Conservation (phyloP, 1,140 invertebrate species). For the Oryctes rhinoceros region DNA sequence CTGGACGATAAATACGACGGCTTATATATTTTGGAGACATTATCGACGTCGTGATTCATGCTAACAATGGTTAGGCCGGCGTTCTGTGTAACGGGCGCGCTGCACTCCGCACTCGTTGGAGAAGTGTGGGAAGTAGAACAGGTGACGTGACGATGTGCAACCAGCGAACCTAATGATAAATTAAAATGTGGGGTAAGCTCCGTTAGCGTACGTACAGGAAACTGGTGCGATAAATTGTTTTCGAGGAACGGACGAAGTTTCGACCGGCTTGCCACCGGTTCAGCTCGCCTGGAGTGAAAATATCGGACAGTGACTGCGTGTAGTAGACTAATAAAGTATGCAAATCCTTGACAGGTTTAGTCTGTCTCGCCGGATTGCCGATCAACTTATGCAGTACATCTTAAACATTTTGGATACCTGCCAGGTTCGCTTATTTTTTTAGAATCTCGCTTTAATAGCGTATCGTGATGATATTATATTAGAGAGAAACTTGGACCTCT, state of each 20-base stretch:
- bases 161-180: conserved; percentile 36
- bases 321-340: conserved; percentile 38
- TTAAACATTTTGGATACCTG: conserved; percentile 32
- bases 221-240: conserved; percentile 28
- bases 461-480: background rate
- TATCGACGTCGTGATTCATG: conserved; percentile 26
- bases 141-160: conserved; percentile 19
- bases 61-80: background rate
- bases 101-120: background rate
- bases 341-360: conserved; percentile 41
- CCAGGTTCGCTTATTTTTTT: conserved; percentile 34
- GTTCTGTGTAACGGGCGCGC: conserved; percentile 1
- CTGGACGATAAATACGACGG: background rate
- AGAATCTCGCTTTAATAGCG: conserved; percentile 18
- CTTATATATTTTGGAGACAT: background rate
- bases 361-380: conserved; percentile 31
- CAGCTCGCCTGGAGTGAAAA: background rate
- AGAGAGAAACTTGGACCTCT: background rate
- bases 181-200: conserved; percentile 25
- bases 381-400: conserved; percentile 40
- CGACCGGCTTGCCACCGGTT: background rate
- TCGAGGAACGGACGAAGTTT: conserved; percentile 2
- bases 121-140: conserved; percentile 27
- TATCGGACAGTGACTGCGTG: conserved; percentile 38
- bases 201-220: conserved; percentile 5